Conservation (phyloP, 2,888 invertebrate genomes). For the Cheiracanthium punctorium region DNA sequence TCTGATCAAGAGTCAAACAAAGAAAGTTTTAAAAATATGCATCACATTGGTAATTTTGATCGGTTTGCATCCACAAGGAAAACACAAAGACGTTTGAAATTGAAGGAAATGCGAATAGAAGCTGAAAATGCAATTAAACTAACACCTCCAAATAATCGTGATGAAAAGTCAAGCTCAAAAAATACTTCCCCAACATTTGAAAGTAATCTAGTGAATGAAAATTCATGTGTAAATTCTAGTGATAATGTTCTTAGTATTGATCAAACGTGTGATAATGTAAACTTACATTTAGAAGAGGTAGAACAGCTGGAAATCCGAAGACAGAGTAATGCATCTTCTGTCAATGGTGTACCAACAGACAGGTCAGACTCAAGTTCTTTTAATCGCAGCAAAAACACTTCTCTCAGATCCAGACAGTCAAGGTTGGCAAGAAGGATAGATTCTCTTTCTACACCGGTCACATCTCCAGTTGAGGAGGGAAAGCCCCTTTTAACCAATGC, state of each 20-base stretch:
- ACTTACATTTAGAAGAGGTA: background rate
- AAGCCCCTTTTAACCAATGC: background rate
- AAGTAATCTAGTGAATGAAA: background rate
- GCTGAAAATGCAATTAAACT: slow-evolving; percentile 50
- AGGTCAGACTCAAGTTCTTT: background rate
- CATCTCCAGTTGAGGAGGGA: slow-evolving; percentile 31
- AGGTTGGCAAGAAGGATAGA: slow-evolving; percentile 47
- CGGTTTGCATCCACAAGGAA: slow-evolving; percentile 48
- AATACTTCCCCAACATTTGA: too few species aligned
- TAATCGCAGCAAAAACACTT: slow-evolving; percentile 31
- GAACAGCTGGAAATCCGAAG: background rate
- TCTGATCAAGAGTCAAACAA: slow-evolving; percentile 6
- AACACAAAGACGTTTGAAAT: slow-evolving; percentile 51
- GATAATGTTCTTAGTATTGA: background rate
- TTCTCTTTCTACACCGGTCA: slow-evolving; percentile 45
- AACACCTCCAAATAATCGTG: background rate
- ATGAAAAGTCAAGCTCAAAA: background rate
- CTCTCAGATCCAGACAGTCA: slow-evolving; percentile 55
- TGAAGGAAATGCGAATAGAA: slow-evolving; percentile 58
- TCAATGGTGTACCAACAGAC: background rate
- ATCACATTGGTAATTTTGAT: slow-evolving; percentile 30
- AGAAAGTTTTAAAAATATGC: background rate
- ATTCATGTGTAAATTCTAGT: too few species aligned
- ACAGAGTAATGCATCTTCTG: background rate
- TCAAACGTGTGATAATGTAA: background rate